Conservation (phyloP, 2,797 vertebrate genomes). For the Chrosomus eos region DNA sequence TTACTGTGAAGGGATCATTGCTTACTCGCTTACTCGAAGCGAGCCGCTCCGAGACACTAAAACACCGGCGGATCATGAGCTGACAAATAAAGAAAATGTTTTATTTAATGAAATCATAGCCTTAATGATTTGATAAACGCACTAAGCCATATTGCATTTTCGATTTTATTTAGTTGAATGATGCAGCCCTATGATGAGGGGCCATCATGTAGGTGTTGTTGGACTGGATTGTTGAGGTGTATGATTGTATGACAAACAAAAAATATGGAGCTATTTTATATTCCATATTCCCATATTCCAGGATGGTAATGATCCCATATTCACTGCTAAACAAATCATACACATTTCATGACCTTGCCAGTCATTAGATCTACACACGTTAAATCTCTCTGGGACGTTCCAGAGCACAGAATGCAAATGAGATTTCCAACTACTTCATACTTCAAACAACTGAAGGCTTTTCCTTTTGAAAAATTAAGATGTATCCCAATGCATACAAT, state of each 20-base stretch:
- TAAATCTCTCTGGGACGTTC: neutral
- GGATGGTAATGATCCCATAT: neutral
- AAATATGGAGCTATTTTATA: neutral
- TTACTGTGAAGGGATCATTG: no score
- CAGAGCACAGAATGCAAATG: neutral
- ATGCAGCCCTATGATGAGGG: neutral
- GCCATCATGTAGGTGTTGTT: neutral
- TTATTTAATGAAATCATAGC: neutral
- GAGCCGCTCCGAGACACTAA: neutral
- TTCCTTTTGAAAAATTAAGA: neutral
- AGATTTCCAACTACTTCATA: neutral
- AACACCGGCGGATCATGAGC: neutral
- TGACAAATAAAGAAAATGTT: neutral
- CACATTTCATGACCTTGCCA: neutral
- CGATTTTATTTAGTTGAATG: neutral
- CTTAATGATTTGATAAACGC: neutral
- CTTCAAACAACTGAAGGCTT: neutral
- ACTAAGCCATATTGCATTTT: neutral
- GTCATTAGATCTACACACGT: slow-evolving; percentile 5
- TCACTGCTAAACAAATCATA: neutral
- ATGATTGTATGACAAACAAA: neutral
- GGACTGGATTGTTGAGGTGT: neutral
- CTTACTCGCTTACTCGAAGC: no score
- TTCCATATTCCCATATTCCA: neutral
- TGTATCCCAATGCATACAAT: neutral